phyloP scores from a whole-genome alignment of 2,888 invertebrate species.

The Microlaimidae sp. region DNA sequence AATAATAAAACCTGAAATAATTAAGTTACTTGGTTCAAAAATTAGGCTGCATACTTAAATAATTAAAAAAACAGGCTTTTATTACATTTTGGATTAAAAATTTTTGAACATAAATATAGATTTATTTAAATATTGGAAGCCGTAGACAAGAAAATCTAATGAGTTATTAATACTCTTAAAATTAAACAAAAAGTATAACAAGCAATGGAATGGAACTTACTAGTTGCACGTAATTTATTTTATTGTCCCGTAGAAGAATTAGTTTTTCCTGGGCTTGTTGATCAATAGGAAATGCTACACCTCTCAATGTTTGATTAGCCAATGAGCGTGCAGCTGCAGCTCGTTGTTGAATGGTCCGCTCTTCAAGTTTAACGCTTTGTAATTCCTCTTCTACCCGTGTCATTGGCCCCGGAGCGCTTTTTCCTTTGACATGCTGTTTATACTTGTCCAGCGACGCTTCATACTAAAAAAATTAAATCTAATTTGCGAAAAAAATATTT shows the following conservation, averaged over 20 bases:
- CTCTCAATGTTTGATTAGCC: conserved; percentile 58
- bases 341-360: neutral
- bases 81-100: too few species aligned
- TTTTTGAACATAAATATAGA: too few species aligned
- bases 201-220: too few species aligned
- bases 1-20: too few species aligned
- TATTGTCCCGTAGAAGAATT: conserved; percentile 52
- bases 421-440: conserved; percentile 55
- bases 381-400: conserved; percentile 47
- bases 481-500: neutral
- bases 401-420: conserved; percentile 68
- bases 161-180: too few species aligned
- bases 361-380: conserved; percentile 28
- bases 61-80: too few species aligned
- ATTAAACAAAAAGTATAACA: too few species aligned
- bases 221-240: conserved; percentile 72
- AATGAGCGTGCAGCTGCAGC: neutral
- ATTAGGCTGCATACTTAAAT: too few species aligned
- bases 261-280: conserved; percentile 60
- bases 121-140: too few species aligned
- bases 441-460: conserved; percentile 68
- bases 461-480: conserved; percentile 45
- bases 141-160: too few species aligned
- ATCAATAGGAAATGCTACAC: conserved; percentile 70
- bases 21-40: too few species aligned